Evolutionary conservation across 2,888 invertebrate genomes (phyloP).

Genomic region (Lamellibrachia satsuma): DNA sequence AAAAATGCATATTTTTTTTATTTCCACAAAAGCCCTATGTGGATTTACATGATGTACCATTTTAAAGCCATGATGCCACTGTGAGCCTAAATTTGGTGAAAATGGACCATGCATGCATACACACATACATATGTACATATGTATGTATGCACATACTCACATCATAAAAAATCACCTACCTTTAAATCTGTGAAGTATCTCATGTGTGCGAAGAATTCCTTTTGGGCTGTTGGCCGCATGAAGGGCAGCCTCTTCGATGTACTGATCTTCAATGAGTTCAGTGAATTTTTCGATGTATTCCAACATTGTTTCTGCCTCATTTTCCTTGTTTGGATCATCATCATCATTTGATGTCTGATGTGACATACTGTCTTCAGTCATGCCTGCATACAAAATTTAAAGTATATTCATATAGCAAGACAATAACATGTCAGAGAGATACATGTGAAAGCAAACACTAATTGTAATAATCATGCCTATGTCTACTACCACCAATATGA

Average conservation of each 20-base stretch:
- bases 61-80: too few species aligned
- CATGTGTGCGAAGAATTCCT: slow-evolving; percentile 62
- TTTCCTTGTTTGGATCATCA: slow-evolving; percentile 63
- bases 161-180: slow-evolving; percentile 43
- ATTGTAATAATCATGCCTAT: neutral
- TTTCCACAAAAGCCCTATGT: too few species aligned
- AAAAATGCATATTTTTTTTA: too few species aligned
- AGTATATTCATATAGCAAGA: neutral
- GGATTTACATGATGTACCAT: too few species aligned
- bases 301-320: slow-evolving; percentile 64
- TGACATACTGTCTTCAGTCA: neutral
- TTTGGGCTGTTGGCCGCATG: slow-evolving; percentile 66
- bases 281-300: slow-evolving; percentile 65
- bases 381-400: neutral
- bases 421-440: neutral
- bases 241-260: slow-evolving; percentile 61
- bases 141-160: neutral
- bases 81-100: neutral
- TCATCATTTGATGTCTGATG: slow-evolving; percentile 48
- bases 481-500: neutral
- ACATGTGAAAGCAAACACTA: neutral
- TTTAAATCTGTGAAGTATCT: slow-evolving; percentile 63
- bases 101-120: neutral
- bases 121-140: neutral
- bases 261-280: slow-evolving; percentile 62